Percentiles rank a stretch among this genome's conserved stretches.
phyloP scores from a whole-genome alignment of 2,888 invertebrate species.

The Drosophila leonis region DNA sequence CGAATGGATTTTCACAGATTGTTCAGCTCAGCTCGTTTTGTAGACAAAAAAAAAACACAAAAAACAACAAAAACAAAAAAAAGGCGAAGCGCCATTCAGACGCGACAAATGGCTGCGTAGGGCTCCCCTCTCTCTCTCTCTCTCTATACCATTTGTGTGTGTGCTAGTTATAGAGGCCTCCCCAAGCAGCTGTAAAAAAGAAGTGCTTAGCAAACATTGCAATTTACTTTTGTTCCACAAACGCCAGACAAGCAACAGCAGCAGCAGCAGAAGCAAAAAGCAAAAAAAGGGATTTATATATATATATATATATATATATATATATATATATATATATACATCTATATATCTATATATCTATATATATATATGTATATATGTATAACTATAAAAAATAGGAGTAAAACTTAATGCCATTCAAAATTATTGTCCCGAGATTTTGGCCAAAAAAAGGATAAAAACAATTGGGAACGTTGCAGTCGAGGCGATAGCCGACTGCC shows the following conservation, averaged over 20 bases:
- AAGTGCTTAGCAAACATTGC: constrained; percentile 78
- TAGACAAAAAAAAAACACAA: constrained; percentile 24
- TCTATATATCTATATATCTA: neutral
- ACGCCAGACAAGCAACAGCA: constrained; percentile 9
- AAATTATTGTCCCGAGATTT: constrained; percentile 80
- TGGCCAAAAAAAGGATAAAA: neutral
- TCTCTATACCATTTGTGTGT: neutral
- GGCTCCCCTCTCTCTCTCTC: neutral
- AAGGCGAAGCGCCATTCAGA: constrained; percentile 44
- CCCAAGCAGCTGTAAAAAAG: constrained; percentile 66
- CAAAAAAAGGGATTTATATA: neutral
- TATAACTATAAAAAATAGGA: constrained; percentile 63
- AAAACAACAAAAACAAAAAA: neutral
- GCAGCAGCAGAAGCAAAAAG: too few relatives aligned
- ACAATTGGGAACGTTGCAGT: neutral
- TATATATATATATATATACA: neutral
- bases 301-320: neutral
- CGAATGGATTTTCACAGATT: constrained; percentile 4
- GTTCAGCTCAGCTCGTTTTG: constrained; percentile 28
- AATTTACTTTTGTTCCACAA: constrained; percentile 76
- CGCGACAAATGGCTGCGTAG: constrained; percentile 48
- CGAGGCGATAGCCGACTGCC: neutral
- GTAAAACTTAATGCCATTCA: constrained; percentile 73
- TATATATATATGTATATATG: too few relatives aligned
- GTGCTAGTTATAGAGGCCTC: constrained; percentile 48